Evolutionary conservation across 1,140 invertebrate genomes (phyloP).

Genomic region (Anoplolepis gracilipes): DNA sequence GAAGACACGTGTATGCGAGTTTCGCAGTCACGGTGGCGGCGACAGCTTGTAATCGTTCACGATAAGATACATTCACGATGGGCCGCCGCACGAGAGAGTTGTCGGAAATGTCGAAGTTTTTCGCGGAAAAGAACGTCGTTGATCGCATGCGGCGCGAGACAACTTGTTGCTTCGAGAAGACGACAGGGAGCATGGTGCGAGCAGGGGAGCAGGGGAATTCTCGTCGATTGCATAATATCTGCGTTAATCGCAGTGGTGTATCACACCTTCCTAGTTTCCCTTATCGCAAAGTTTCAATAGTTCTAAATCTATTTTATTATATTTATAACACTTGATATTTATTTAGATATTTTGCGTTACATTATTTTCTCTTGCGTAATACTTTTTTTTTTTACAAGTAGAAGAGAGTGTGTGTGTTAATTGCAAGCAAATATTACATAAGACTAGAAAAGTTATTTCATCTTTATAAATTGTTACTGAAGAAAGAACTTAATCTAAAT

Average conservation of each 20-base stretch:
- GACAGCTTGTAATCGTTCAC: background rate
- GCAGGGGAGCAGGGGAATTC: background rate
- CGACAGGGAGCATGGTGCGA: background rate
- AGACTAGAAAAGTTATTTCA: background rate
- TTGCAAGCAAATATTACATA: background rate
- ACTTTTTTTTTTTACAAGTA: background rate
- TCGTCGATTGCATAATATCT: conserved; percentile 61
- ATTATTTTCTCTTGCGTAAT: background rate
- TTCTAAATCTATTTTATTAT: background rate
- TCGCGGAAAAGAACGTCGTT: conserved; percentile 58
- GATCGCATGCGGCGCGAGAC: conserved; percentile 6
- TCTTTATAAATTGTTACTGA: background rate
- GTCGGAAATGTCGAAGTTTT: conserved; percentile 58
- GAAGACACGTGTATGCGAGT: conserved; percentile 46
- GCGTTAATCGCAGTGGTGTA: conserved; percentile 10
- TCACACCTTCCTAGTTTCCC: background rate
- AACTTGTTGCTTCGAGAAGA: conserved; percentile 67
- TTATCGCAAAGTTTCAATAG: background rate
- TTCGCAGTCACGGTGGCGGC: background rate
- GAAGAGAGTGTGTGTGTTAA: no score
- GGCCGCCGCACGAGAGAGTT: background rate
- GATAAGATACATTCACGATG: conserved; percentile 64
- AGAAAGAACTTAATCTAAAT: conserved; percentile 17
- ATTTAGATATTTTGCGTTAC: background rate
- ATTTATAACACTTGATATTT: background rate